phyloP scores from a whole-genome alignment of 2,797 vertebrate species.

The Adrianichthys oophorus region DNA sequence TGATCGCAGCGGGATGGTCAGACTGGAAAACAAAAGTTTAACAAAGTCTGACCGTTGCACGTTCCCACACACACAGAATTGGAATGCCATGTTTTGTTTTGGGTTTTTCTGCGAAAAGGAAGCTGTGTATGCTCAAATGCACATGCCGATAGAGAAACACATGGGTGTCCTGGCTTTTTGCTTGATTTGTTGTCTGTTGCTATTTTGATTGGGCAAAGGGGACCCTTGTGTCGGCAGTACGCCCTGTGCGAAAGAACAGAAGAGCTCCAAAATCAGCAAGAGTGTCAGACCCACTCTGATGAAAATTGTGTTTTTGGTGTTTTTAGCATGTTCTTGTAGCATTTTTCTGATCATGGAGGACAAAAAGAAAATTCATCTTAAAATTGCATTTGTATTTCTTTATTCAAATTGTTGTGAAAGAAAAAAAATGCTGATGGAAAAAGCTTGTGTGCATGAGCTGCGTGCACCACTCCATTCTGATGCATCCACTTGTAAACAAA shows the following conservation, averaged over 20 bases:
- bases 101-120: neutral
- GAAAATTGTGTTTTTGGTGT: too few species aligned
- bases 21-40: conserved; percentile 43
- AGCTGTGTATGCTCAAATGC: conserved; percentile 36
- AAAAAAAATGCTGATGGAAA: too few species aligned
- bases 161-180: conserved; percentile 26
- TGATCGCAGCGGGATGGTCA: conserved; percentile 49
- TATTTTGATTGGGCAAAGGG: conserved; percentile 43
- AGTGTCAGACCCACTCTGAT: neutral
- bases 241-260: conserved; percentile 20
- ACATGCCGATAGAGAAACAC: conserved; percentile 45
- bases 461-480: too few species aligned
- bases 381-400: too few species aligned
- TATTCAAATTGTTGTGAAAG: too few species aligned
- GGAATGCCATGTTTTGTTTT: neutral
- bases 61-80: conserved; percentile 2
- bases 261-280: conserved; percentile 11
- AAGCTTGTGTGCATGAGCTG: too few species aligned
- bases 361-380: too few species aligned
- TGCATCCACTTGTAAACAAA: too few species aligned
- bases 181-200: conserved; percentile 36
- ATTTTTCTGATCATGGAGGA: too few species aligned
- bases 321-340: neutral
- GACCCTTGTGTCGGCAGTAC: conserved; percentile 20
- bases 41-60: conserved; percentile 24